Base-by-base conservation (phyloP, 2,113 vertebrate species). In the Ascaphus truei region DNA sequence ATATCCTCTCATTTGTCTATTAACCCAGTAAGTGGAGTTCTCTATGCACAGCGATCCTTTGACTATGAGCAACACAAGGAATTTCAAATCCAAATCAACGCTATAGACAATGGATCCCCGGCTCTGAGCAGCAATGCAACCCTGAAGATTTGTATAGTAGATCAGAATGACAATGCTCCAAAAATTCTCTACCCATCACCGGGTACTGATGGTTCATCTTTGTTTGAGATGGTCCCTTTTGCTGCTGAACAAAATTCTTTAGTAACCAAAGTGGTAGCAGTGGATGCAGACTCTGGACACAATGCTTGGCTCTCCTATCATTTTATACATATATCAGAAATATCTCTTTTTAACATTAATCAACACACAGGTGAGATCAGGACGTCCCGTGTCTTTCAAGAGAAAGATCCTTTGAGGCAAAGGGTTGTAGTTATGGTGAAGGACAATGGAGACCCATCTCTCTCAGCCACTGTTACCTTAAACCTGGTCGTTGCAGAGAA, bases 101-200 rank as follows among this genome's bases (percentile, higher is more conserved):
- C 82, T 1, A 85, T 77, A 5, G 90, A 92, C 25, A 83, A 77
- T 0, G 91, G 91, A 0, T 74, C 79, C 3, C 85, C 89, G 0
- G 64, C 89, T 1, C 76, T 91, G 11, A 84, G 79, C 56, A 87
- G 80, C 62, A 91, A 86, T 0, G 73, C 68, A 25, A 72, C 67
- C 7, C 48, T 80, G n/a, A 55, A 41, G 31, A 23, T 66, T 18
- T 25, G 55, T 15, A 55, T 66, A 6, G 75, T 87, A 48, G 90
- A 92, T 37, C 76, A 83, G 34, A 91, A 92, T 2, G 89, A 92
- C 45, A 92, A 91, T 66, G 30, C 9, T 4, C 89, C 90, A 47
- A 78, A 27, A 73, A 77, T 52, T 31, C 75, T 45, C 66, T 60
- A 52, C 76, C 79, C n/a, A 23, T 72, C 25, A 68, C 62, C 22